A percentile compares a stretch with the other conserved stretches of the same genome.
Evolutionary conservation across 2,113 vertebrate genomes (phyloP).

Genomic region (Silurus asotus): DNA sequence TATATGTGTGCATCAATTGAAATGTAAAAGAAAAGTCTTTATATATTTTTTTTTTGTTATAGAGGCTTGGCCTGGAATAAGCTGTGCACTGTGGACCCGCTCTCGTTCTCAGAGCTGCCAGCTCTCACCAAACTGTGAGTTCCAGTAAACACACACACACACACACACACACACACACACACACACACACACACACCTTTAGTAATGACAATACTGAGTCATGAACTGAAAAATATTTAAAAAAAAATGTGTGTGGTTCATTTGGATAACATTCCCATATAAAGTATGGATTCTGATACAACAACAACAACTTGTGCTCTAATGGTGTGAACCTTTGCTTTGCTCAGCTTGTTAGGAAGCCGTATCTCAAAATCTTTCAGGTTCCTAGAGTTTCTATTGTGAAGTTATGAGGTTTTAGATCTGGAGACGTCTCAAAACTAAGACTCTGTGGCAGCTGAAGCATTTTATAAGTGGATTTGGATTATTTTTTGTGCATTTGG

Average conservation of each 20-base stretch:
- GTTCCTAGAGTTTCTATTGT: not conserved
- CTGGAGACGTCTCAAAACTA: not conserved
- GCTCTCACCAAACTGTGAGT: constrained; percentile 93
- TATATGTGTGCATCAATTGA: not conserved
- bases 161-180: not conserved
- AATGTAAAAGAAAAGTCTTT: no score
- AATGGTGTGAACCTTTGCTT: not conserved
- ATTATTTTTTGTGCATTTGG: no score
- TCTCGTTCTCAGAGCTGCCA: constrained; percentile 83
- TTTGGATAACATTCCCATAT: not conserved
- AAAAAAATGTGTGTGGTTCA: not conserved
- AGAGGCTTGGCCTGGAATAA: constrained; percentile 93
- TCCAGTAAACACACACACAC: constrained; percentile 25
- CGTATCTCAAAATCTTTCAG: not conserved
- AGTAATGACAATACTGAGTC: constrained; percentile 1
- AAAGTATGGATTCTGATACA: not conserved
- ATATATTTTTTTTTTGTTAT: constrained; percentile 45
- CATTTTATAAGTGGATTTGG: no score
- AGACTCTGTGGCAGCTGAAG: not conserved
- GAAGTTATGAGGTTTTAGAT: no score
- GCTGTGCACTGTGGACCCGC: constrained; percentile 77
- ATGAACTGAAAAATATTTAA: not conserved
- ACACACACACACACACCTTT: not conserved
- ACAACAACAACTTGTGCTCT: not conserved
- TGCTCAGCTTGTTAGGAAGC: not conserved